Conservation (phyloP, 2,113 vertebrate genomes). For the Microtus richardsoni region DNA sequence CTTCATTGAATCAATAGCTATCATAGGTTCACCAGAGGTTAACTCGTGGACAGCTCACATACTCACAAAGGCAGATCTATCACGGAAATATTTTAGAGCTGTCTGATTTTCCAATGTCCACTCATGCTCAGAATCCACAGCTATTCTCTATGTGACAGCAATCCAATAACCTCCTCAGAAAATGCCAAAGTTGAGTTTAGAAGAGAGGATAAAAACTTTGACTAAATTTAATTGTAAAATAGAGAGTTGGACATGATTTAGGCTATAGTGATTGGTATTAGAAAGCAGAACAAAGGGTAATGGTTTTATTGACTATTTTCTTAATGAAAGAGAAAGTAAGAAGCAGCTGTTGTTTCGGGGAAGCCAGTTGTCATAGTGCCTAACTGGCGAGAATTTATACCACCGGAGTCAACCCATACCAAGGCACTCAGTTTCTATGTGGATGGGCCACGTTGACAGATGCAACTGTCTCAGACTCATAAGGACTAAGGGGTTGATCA, state of each 20-base stretch:
- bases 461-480: neutral
- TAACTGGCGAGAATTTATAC: neutral
- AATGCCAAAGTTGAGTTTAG: slow-evolving; percentile 20
- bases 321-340: neutral
- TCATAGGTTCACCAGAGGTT: neutral
- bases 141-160: neutral
- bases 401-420: neutral
- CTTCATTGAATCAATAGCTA: neutral
- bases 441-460: neutral
- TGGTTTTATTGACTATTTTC: neutral
- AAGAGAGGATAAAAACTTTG: slow-evolving; percentile 37
- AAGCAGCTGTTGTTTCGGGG: neutral
- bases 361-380: neutral
- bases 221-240: slow-evolving; percentile 32
- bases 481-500: neutral
- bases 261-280: neutral
- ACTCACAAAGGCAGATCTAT: neutral
- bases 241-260: slow-evolving; percentile 19
- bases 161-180: slow-evolving; percentile 11
- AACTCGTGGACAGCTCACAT: neutral
- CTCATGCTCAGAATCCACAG: neutral
- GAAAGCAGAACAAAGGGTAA: slow-evolving; percentile 43
- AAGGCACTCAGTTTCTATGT: neutral
- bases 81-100: neutral
- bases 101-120: neutral